Evolutionary conservation across 2,113 vertebrate species (phyloP).

Genomic region (Nansenia antarctica): DNA sequence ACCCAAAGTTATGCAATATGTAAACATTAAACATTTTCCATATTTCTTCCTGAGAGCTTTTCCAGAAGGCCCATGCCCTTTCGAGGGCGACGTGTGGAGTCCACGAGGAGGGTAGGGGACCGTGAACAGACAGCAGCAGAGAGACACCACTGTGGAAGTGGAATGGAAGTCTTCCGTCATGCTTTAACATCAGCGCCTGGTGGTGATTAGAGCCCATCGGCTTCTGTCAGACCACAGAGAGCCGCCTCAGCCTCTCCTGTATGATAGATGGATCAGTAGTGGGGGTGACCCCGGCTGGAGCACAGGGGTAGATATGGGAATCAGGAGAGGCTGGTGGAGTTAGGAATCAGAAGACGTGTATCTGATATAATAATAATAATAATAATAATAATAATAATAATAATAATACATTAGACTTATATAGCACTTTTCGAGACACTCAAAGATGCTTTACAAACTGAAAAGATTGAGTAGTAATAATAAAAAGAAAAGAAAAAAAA

Average conservation of each 20-base stretch:
- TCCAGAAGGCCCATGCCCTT: slow-evolving; percentile 40
- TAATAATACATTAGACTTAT: too few relatives aligned
- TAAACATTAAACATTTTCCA: slow-evolving; percentile 52
- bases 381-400: too few relatives aligned
- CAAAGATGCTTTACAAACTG: too few relatives aligned
- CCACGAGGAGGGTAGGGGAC: slow-evolving; percentile 13
- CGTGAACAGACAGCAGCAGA: not conserved
- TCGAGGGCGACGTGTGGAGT: slow-evolving; percentile 45
- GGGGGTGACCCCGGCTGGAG: too few relatives aligned
- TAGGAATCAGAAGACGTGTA: too few relatives aligned
- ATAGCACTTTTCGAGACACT: too few relatives aligned
- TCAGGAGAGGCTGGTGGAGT: too few relatives aligned
- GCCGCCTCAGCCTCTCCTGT: slow-evolving; percentile 47
- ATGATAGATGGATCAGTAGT: slow-evolving; percentile 67
- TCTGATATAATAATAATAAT: too few relatives aligned
- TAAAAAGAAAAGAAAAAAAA: too few relatives aligned
- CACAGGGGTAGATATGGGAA: too few relatives aligned
- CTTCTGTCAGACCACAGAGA: slow-evolving; percentile 70
- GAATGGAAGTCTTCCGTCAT: slow-evolving; percentile 67
- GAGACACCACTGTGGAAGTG: slow-evolving; percentile 27
- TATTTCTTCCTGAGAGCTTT: slow-evolving; percentile 45
- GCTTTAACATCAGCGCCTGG: slow-evolving; percentile 65
- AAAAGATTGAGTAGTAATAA: too few relatives aligned
- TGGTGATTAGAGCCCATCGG: slow-evolving; percentile 70
- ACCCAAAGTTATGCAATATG: slow-evolving; percentile 62